Percentiles rank a stretch among this genome's conserved stretches.
Conservation (phyloP, 2,113 vertebrate species). For the Urocitellus parryii region DNA sequence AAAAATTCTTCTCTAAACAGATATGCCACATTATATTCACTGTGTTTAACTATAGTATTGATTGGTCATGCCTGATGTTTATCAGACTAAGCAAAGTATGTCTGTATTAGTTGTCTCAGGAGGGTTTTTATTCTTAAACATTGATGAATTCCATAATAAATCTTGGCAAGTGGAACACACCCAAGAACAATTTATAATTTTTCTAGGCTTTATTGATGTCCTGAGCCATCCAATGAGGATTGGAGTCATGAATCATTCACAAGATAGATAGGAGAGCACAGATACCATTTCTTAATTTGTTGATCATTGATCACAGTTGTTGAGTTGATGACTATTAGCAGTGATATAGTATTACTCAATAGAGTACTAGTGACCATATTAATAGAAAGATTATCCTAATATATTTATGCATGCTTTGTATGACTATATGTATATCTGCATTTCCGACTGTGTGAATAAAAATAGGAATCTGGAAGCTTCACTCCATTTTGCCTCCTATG, state of each 20-base stretch:
- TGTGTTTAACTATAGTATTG: conserved; percentile 4
- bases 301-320: conserved; percentile 10
- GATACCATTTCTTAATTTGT: background rate
- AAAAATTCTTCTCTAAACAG: background rate
- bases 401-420: background rate
- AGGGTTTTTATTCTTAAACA: conserved; percentile 55
- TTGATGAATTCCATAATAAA: background rate
- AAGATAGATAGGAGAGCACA: background rate
- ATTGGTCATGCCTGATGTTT: conserved; percentile 8
- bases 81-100: conserved; percentile 1
- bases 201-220: background rate
- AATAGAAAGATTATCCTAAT: background rate
- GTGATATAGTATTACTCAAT: background rate
- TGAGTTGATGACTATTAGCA: background rate
- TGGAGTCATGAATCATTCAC: conserved; percentile 5
- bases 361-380: background rate
- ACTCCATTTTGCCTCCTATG: conserved; percentile 28
- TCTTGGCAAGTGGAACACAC: background rate
- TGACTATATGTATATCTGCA: background rate
- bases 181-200: background rate
- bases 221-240: background rate
- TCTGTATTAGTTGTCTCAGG: conserved; percentile 27
- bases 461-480: background rate
- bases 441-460: background rate
- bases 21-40: background rate